Evolutionary conservation across 2,888 invertebrate genomes (phyloP).

Genomic region (Colostygia pectinataria): DNA sequence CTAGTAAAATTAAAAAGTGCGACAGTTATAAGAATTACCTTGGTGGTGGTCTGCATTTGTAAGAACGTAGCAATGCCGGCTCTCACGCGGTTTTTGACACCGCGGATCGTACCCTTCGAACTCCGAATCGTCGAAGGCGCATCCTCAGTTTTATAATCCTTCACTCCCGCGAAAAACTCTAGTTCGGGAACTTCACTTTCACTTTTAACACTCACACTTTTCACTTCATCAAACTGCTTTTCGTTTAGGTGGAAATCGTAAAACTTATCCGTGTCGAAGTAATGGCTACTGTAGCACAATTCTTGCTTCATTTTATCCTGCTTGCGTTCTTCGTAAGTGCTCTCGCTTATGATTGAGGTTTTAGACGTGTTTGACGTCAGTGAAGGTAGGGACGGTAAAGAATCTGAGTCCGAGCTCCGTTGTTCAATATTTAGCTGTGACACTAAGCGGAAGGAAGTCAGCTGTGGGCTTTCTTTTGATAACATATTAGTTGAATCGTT

Average conservation of each 20-base stretch:
- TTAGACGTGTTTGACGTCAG: slow-evolving; percentile 50
- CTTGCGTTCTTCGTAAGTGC: slow-evolving; percentile 86
- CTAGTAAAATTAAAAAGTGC: slow-evolving; percentile 48
- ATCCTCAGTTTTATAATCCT: slow-evolving; percentile 86
- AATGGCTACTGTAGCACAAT: slow-evolving; percentile 77
- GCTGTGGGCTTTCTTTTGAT: slow-evolving; percentile 75
- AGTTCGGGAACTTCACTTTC: slow-evolving; percentile 78
- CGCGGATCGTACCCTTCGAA: slow-evolving; percentile 95
- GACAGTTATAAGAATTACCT: slow-evolving; percentile 82
- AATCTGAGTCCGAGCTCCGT: slow-evolving; percentile 55
- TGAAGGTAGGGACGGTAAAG: slow-evolving; percentile 44
- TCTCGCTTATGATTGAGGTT: slow-evolving; percentile 83
- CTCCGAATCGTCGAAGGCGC: slow-evolving; percentile 92
- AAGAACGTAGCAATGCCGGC: slow-evolving; percentile 98
- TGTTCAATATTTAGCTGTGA: slow-evolving; percentile 74
- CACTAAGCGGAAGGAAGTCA: slow-evolving; percentile 80
- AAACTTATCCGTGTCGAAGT: slow-evolving; percentile 90
- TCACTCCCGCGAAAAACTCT: slow-evolving; percentile 91
- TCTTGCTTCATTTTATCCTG: slow-evolving; percentile 76
- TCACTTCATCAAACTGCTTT: slow-evolving; percentile 80
- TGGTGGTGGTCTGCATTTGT: slow-evolving; percentile 90
- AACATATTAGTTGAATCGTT: slow-evolving; percentile 71
- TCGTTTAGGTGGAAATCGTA: slow-evolving; percentile 93
- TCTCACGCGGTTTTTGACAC: slow-evolving; percentile 96
- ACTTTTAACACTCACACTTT: slow-evolving; percentile 76